Base-by-base conservation (phyloP, 1,140 invertebrate species). In the Sipha flava region DNA sequence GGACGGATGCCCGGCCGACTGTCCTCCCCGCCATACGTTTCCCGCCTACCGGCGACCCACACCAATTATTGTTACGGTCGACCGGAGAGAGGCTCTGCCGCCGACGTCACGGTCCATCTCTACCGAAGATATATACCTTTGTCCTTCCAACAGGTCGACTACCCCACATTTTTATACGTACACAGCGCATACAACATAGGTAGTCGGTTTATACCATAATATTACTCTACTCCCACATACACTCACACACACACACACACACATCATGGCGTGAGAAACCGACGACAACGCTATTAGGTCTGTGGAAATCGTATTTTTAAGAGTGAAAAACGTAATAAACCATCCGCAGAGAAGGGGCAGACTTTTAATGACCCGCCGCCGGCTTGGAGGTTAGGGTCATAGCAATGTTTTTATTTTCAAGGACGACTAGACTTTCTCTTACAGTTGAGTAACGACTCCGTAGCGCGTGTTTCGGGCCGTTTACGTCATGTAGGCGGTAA, bases 121-220 rank as follows among this genome's bases (percentile, higher is more conserved):
- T 77, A 52, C 52, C 73, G 52, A 59, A 77, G 73, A 77, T 77
- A 77, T 59, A 10, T 37, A 73, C 73, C 73, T 59, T 77, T 77
- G 73, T 77, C 73, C 73, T 77, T 77, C 73, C 73, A 59, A 59
- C 73, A 77, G 73, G 73, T 77, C 73, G 73, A 59, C 73, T 54
- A 77, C 73, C 73, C 73, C 52, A 57, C 34, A 40, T 77, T 77
- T 40, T 59, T 59, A 40, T 77, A 57, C 45, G 21, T 64, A 64
- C 31, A 18, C 31, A 37, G 18, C 62, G 34, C 62, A 40, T 10
- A 40, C 10, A 40, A 40, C 10, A 40, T 40, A 10, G 34, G 62
- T 64, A 40, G 16, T 21, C 31, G 34, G n/a, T n/a, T n/a, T 4
- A 49, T 9, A 12, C n/a, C 37, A 64, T 64, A 64, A 64, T 31